Evolutionary conservation across 2,797 vertebrate genomes (phyloP).

Genomic region (Pangasius macronema): DNA sequence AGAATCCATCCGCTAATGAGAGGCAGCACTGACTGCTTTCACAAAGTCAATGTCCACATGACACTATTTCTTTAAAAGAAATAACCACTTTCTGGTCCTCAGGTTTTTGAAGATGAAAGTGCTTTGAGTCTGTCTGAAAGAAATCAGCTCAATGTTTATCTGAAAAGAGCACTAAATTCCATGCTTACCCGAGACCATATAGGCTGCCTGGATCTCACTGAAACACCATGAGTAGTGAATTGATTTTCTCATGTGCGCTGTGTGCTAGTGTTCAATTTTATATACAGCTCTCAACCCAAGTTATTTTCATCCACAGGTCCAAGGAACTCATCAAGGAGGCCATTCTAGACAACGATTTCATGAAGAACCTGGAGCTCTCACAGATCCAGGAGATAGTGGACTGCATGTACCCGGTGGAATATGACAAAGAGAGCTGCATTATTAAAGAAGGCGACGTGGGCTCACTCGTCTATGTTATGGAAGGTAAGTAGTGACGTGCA

Average conservation of each 20-base stretch:
- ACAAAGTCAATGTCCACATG: neutral
- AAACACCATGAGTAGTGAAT: neutral
- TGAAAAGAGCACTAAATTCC: neutral
- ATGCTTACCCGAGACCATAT: neutral
- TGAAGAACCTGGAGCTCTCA: conserved; percentile 98
- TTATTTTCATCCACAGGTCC: conserved; percentile 75
- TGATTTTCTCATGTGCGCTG: neutral
- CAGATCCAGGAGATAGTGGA: conserved; percentile 99
- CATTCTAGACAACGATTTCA: conserved; percentile 98
- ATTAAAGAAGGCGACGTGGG: conserved; percentile 99
- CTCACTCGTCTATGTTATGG: conserved; percentile 98
- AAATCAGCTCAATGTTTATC: neutral
- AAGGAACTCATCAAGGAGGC: conserved; percentile 98
- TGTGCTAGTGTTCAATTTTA: neutral
- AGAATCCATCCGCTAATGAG: conserved; percentile 14
- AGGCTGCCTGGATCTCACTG: neutral
- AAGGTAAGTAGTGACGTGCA: conserved; percentile 77
- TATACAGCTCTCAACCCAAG: neutral
- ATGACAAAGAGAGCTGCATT: conserved; percentile 97
- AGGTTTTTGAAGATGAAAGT: neutral
- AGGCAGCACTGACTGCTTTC: neutral
- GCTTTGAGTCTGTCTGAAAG: neutral
- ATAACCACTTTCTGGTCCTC: neutral
- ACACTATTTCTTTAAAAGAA: neutral
- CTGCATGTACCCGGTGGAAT: conserved; percentile 99